Conservation (phyloP, 2,888 invertebrate species). For the Carcina quercana region DNA sequence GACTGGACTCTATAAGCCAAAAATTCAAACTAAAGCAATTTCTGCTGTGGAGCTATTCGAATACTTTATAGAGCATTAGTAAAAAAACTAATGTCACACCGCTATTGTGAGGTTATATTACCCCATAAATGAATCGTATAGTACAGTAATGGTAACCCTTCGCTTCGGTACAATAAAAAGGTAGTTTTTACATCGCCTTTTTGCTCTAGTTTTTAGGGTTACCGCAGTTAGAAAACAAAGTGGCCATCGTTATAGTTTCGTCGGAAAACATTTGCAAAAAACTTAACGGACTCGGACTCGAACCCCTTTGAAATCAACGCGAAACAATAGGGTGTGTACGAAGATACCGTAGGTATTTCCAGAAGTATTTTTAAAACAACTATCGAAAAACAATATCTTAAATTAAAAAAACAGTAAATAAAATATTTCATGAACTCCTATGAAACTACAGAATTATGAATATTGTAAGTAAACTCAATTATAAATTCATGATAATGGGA, state of each 20-base stretch:
- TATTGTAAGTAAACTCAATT: too few relatives aligned
- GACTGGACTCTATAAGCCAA: slow-evolving; percentile 47
- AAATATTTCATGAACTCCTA: too few relatives aligned
- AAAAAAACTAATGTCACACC: slow-evolving; percentile 45
- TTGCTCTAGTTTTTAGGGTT: slow-evolving; percentile 61
- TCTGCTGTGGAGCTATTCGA: slow-evolving; percentile 34
- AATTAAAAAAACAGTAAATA: too few relatives aligned
- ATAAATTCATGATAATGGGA: too few relatives aligned
- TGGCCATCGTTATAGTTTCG: slow-evolving; percentile 34
- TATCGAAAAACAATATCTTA: too few relatives aligned
- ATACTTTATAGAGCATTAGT: slow-evolving; percentile 51
- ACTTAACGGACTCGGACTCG: too few relatives aligned
- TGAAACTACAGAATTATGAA: too few relatives aligned
- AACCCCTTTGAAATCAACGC: too few relatives aligned
- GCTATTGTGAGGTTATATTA: slow-evolving; percentile 56
- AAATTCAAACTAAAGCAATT: slow-evolving; percentile 50
- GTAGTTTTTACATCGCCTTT: slow-evolving; percentile 42
- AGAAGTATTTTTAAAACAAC: too few relatives aligned
- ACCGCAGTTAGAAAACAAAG: slow-evolving; percentile 63
- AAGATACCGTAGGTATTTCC: too few relatives aligned
- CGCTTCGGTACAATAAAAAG: slow-evolving; percentile 37
- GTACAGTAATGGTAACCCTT: slow-evolving; percentile 52
- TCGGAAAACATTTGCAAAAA: slow-evolving; percentile 23
- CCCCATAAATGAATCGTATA: slow-evolving; percentile 51
- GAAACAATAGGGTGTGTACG: too few relatives aligned